phyloP scores from a whole-genome alignment of 2,113 vertebrate species.

The Atrichornis clamosus region DNA sequence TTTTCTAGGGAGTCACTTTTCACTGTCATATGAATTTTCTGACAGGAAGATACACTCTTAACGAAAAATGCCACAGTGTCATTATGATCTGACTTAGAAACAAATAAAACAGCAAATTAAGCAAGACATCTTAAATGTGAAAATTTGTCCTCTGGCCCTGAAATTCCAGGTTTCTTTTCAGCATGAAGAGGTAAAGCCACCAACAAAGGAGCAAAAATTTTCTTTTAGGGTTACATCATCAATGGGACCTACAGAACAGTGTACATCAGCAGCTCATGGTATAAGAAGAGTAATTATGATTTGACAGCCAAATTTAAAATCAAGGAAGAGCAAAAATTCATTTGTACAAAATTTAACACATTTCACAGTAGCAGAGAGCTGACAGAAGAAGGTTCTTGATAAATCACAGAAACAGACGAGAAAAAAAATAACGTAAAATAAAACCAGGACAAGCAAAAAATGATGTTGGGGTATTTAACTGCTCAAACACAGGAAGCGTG shows the following conservation, averaged over 20 bases:
- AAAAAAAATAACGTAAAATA: neutral
- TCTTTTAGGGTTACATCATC: slow-evolving; percentile 11
- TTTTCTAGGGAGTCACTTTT: neutral
- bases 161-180: slow-evolving; percentile 36
- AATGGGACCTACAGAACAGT: neutral
- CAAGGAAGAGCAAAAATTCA: neutral
- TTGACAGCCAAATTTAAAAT: neutral
- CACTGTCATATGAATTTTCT: neutral
- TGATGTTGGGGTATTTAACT: neutral
- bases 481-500: neutral
- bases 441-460: neutral
- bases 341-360: neutral
- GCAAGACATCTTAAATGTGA: neutral
- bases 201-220: slow-evolving; percentile 32
- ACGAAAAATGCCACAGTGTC: slow-evolving; percentile 4
- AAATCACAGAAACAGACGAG: neutral
- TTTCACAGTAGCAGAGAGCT: neutral
- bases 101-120: slow-evolving; percentile 1
- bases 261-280: neutral
- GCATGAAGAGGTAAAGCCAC: slow-evolving; percentile 32
- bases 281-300: neutral
- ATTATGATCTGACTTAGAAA: neutral
- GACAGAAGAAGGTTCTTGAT: neutral
- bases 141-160: slow-evolving; percentile 10
- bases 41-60: neutral